Base-by-base conservation (phyloP, 1,140 invertebrate genomes). In the Calliopsis andreniformis region DNA sequence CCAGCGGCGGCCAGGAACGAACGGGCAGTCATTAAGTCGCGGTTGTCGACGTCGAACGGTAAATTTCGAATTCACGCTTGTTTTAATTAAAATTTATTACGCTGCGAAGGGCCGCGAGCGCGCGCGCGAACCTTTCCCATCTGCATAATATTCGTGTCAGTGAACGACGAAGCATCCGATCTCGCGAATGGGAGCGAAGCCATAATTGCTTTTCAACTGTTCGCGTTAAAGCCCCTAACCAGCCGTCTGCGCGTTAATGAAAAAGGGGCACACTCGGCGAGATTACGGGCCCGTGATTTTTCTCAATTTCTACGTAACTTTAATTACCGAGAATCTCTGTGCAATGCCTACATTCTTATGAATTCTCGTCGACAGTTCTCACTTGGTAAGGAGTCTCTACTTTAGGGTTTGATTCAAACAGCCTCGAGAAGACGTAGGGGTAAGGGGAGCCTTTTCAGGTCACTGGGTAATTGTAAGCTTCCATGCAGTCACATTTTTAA, bases 251-350 rank as follows among this genome's bases (percentile, higher is more conserved):
- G 47, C 47, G 59, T 78, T 82, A 81, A 81, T 81, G 62, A 81
- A 73, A 72, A 82, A 78, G 58, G 28, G 35, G 12, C 47, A 30
- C 49, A 39, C 18, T 42, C 53, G 20, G 16, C 12, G 67, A n/a
- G 32, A 32, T 59, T 59, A 5, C 30, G 58, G 56, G 6, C 3
- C 25, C 16, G 10, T 32, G 47, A 70, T 43, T 72, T 47, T 42
- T 43, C 67, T 20, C 45, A 53, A 55, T 63, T 55, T 69, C 66
- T n/a, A 25, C 55, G 64, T 77, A 62, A 81, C 68, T 82, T 82
- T 82, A 78, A 82, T 82, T 82, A 82, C 63, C 39, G 39, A 20
- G 62, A 47, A 58, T 66, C 35, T n/a, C 53, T 42, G 51, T 63
- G 49, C 49, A 70, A 76, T 70, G 70, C 45, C 6, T 20, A 25